These are phyloP conservation scores for Nomada ferruginata DNA, from an alignment of 2,888 invertebrate species.

Conservation along the genomic window DNA sequence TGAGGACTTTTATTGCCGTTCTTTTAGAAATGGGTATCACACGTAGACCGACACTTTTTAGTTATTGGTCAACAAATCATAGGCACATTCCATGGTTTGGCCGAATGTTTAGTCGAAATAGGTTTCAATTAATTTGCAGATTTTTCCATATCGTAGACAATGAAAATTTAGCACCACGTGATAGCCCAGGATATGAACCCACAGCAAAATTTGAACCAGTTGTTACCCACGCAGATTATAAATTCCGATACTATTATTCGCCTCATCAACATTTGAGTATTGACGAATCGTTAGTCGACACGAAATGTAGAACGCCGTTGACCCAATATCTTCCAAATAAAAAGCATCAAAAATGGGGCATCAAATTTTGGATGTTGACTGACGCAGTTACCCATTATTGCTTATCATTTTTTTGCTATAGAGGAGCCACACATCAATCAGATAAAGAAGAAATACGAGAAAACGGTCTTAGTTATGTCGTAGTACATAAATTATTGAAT, in stretches of 20 bases:
- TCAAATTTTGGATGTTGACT: constrained; percentile 71
- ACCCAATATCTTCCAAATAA: constrained; percentile 72
- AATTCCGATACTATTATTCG: constrained; percentile 66
- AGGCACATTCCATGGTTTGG: constrained; percentile 55
- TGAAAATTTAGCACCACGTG: constrained; percentile 50
- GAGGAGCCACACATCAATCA: constrained; percentile 27
- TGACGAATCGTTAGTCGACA: constrained; percentile 72
- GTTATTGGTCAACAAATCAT: constrained; percentile 54
- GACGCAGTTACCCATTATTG: constrained; percentile 67
- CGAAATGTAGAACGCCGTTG: constrained; percentile 58
- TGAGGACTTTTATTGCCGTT: constrained; percentile 47
- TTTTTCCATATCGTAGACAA: constrained; percentile 55
- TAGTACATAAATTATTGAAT: constrained; percentile 41
- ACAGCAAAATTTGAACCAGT: constrained; percentile 63
- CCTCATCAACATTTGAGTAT: constrained; percentile 66
- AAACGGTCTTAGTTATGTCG: constrained; percentile 29
- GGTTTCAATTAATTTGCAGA: constrained; percentile 50
- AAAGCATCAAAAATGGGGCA: constrained; percentile 67
- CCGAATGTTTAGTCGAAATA: constrained; percentile 22
- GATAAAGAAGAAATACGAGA: constrained; percentile 31
- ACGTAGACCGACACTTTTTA: constrained; percentile 50
- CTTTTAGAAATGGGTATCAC: constrained; percentile 53
- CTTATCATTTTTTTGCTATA: constrained; percentile 31
- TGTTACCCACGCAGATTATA: constrained; percentile 69
- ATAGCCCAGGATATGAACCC: constrained; percentile 66